A percentile compares a stretch with the other conserved stretches of the same genome.
Conservation (phyloP, 2,797 vertebrate genomes). For the Smutsia gigantea region DNA sequence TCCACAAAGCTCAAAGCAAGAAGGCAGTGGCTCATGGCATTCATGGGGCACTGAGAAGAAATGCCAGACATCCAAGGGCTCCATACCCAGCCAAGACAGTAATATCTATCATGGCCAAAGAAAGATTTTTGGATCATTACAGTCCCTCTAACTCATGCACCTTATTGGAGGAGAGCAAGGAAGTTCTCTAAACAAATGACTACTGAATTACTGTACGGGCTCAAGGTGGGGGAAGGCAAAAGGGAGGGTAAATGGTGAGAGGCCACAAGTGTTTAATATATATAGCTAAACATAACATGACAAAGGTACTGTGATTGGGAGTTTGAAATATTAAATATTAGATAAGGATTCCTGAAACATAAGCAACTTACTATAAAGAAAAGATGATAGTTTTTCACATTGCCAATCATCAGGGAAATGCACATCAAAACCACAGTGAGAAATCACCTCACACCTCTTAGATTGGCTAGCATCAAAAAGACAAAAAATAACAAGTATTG, state of each 20-base stretch:
- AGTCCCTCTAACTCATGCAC: not conserved
- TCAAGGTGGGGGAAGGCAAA: not conserved
- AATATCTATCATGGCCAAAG: not conserved
- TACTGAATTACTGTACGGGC: not conserved
- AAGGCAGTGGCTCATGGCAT: not conserved
- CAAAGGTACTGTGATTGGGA: not conserved
- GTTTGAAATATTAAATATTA: constrained; percentile 5
- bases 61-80: not conserved
- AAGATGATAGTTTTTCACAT: not conserved
- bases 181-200: constrained; percentile 21
- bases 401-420: too few relatives aligned
- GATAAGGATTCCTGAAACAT: constrained; percentile 13
- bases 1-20: not conserved
- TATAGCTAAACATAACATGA: constrained; percentile 30
- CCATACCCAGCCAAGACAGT: not conserved
- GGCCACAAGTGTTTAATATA: not conserved
- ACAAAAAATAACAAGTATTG: too few relatives aligned
- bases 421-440: too few relatives aligned
- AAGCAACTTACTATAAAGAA: not conserved
- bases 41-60: not conserved
- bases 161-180: not conserved
- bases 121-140: not conserved
- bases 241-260: not conserved
- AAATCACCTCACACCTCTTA: too few relatives aligned
- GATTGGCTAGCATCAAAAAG: too few relatives aligned